Evolutionary conservation across 37 sponge, comb jelly and placozoan species (phyloP).

Genomic region (Ianthella basta): DNA sequence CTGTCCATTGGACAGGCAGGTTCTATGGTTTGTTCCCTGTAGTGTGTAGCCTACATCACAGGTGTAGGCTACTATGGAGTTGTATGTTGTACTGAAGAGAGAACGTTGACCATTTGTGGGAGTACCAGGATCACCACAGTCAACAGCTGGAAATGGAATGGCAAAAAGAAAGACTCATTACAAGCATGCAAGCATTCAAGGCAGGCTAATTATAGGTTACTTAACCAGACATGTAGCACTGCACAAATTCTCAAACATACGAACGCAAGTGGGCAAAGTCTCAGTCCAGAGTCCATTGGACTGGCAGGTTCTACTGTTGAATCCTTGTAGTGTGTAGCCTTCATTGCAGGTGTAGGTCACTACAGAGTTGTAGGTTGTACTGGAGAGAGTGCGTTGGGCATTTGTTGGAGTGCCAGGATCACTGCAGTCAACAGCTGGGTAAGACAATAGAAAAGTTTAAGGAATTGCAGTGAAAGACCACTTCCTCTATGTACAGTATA

Average conservation of each 20-base stretch:
- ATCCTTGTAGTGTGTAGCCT: conserved; percentile 47
- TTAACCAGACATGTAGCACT: too few relatives aligned
- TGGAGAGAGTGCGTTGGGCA: not conserved
- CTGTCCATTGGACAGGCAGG: too few relatives aligned
- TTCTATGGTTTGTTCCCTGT: too few relatives aligned
- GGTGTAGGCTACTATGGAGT: too few relatives aligned
- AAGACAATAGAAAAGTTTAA: too few relatives aligned
- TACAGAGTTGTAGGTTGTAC: conserved; percentile 3
- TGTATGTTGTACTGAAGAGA: conserved; percentile 4
- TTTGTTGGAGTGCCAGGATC: conserved; percentile 18
- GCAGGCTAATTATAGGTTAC: too few relatives aligned
- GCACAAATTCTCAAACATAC: too few relatives aligned
- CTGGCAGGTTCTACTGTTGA: conserved; percentile 49
- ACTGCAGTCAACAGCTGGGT: conserved; percentile 20
- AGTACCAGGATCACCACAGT: conserved; percentile 65
- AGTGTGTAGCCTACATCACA: too few relatives aligned
- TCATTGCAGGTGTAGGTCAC: conserved; percentile 59
- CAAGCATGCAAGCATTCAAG: too few relatives aligned
- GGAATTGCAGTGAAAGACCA: too few relatives aligned
- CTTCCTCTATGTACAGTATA: too few relatives aligned
- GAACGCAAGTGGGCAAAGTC: conserved; percentile 32
- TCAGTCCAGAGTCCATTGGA: conserved; percentile 48
- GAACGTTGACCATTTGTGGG: conserved; percentile 36
- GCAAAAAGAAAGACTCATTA: too few relatives aligned
- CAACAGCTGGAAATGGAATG: not conserved